Evolutionary conservation across 2,113 vertebrate species (phyloP).

Genomic region (Myiopsitta monachus): DNA sequence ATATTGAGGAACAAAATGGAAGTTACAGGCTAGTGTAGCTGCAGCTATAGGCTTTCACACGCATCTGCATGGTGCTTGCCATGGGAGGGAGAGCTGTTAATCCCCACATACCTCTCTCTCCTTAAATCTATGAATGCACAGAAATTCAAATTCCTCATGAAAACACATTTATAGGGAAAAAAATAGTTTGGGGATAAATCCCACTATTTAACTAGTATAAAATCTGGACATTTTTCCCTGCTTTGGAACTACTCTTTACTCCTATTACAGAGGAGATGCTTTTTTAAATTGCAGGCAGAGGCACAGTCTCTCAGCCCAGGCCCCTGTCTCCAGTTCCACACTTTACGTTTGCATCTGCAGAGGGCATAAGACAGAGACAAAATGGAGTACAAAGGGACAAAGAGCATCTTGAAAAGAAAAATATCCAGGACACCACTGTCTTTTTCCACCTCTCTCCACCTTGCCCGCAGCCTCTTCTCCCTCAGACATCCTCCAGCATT

Average conservation of each 20-base stretch:
- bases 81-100: rapidly evolving
- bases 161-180: background rate
- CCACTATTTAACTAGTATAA: background rate
- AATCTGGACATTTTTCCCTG: background rate
- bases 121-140: background rate
- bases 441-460: background rate
- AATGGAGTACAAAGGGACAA: background rate
- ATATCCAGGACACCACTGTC: rapidly evolving
- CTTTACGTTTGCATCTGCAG: rapidly evolving
- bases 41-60: background rate
- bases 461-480: background rate
- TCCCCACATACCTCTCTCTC: background rate
- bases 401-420: background rate
- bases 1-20: background rate
- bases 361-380: background rate
- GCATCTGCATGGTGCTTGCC: rapidly evolving
- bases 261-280: background rate
- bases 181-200: background rate
- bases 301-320: background rate
- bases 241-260: background rate
- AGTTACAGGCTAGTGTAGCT: background rate
- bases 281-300: background rate
- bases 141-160: background rate
- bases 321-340: background rate
- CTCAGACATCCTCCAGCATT: background rate